Evolutionary conservation across 2,888 invertebrate species (phyloP).

Genomic region (Metellina segmentata): DNA sequence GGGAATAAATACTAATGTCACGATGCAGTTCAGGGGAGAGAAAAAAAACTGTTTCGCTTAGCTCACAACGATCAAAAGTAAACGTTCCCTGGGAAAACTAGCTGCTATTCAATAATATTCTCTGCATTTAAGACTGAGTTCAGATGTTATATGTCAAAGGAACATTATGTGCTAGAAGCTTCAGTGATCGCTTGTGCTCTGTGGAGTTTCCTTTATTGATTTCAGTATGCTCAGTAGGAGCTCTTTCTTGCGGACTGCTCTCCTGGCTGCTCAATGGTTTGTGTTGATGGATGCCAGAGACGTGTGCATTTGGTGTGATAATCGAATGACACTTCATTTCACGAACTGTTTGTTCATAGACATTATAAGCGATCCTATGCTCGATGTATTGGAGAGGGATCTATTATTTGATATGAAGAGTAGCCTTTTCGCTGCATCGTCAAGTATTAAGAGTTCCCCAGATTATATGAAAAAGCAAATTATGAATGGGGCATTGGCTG

Average conservation of each 20-base stretch:
- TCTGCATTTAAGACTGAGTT: background rate
- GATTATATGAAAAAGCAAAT: background rate
- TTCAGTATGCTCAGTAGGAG: background rate
- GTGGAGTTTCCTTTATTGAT: background rate
- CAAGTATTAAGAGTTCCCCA: conserved; percentile 18
- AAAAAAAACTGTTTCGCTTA: background rate
- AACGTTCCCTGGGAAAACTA: background rate
- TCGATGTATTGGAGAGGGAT: background rate
- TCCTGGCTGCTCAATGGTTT: background rate
- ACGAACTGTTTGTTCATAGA: conserved; percentile 5
- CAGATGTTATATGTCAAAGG: background rate
- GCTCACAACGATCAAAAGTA: background rate
- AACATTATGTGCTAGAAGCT: background rate
- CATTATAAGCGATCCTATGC: background rate
- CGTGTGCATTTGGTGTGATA: conserved; percentile 44
- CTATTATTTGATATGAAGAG: conserved; percentile 30
- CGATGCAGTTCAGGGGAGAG: background rate
- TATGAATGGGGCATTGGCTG: conserved; percentile 48
- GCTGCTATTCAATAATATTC: background rate
- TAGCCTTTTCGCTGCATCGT: conserved; percentile 23
- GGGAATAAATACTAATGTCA: conserved; percentile 4
- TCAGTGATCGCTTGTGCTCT: background rate
- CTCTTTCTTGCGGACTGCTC: background rate
- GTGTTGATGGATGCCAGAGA: background rate
- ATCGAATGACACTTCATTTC: background rate